phyloP scores from a whole-genome alignment of 2,113 vertebrate species.

The Ovibos moschatus region DNA sequence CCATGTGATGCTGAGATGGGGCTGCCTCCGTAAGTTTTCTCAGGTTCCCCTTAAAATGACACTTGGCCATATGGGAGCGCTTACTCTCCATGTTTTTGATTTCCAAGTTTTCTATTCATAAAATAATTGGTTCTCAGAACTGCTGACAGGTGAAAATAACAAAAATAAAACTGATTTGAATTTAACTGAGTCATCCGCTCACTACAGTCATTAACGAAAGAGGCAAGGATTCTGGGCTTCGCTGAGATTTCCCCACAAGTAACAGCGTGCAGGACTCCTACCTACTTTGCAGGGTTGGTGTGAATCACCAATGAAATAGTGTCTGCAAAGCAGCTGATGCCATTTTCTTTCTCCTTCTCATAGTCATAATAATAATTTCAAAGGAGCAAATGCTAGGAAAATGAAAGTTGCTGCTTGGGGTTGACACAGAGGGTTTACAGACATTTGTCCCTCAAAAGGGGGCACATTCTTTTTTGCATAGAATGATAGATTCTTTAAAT shows the following conservation, averaged over 20 bases:
- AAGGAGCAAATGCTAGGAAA: neutral
- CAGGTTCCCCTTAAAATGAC: neutral
- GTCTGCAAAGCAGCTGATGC: neutral
- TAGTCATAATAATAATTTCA: neutral
- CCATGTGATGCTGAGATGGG: neutral
- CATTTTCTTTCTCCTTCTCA: neutral
- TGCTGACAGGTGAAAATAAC: neutral
- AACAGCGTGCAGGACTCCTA: neutral
- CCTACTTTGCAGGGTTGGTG: neutral
- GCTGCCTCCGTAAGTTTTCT: neutral
- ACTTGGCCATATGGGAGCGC: neutral
- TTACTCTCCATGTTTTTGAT: neutral
- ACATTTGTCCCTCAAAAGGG: neutral
- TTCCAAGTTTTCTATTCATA: neutral
- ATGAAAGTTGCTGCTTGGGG: neutral
- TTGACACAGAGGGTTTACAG: neutral
- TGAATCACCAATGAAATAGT: neutral
- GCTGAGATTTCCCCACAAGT: neutral
- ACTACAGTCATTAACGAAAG: neutral
- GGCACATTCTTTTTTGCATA: neutral
- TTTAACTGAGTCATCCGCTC: neutral
- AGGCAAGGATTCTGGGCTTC: neutral
- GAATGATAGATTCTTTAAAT: neutral
- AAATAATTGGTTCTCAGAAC: constrained; percentile 44
- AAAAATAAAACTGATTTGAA: neutral